Percentiles rank a stretch among this genome's conserved stretches.
Conservation (phyloP, 1,140 invertebrate genomes). For the Pantala flavescens region DNA sequence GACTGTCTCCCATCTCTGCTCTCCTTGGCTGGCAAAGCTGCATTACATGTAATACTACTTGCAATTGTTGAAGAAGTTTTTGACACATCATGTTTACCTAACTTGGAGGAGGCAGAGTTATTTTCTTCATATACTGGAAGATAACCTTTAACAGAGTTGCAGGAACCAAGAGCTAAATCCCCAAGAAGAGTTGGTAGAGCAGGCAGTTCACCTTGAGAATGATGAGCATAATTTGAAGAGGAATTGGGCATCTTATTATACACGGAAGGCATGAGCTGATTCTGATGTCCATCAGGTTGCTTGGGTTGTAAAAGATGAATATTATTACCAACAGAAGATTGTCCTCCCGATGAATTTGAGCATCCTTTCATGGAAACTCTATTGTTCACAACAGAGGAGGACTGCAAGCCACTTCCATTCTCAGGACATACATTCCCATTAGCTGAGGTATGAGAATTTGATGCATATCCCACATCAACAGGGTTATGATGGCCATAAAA, state of each 20-base stretch:
- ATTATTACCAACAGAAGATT: neutral
- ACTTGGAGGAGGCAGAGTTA: neutral
- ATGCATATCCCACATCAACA: neutral
- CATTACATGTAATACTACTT: neutral
- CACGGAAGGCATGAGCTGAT: neutral
- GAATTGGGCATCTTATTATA: neutral
- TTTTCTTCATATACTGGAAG: neutral
- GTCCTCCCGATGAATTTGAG: neutral
- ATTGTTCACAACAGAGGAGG: neutral
- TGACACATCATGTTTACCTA: neutral
- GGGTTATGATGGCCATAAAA: neutral
- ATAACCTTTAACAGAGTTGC: neutral
- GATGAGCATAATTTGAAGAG: neutral
- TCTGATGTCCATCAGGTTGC: neutral
- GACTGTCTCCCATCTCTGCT: neutral
- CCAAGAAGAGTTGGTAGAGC: conserved; percentile 45
- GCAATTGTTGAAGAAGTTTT: neutral
- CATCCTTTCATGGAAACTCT: neutral
- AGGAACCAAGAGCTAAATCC: conserved; percentile 45
- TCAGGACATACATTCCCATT: neutral
- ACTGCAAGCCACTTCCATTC: neutral
- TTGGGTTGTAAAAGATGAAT: neutral
- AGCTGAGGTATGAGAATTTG: neutral
- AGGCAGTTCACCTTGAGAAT: neutral
- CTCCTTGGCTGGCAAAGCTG: neutral